Base-by-base conservation (phyloP, 2,797 vertebrate species). In the Sternarchorhynchus goeldii region DNA sequence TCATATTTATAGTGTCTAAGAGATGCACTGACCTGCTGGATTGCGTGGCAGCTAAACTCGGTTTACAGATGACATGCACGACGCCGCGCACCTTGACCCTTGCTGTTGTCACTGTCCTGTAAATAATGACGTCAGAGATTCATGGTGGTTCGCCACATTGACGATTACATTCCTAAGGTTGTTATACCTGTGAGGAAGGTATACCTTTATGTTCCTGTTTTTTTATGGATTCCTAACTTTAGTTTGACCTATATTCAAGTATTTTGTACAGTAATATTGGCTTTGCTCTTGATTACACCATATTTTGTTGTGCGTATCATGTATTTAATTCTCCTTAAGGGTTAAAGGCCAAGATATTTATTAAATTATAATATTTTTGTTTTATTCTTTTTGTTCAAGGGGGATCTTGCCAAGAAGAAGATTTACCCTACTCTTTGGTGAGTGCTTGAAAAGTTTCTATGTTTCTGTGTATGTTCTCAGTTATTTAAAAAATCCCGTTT, bases 401-500 rank as follows among this genome's bases (percentile, higher is more conserved):
- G 95, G 6, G 96, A 97, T 90, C 91, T 97, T 84, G 96, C 96
- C 73, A 96, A 96, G 90, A 97, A 97, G 91, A 97, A 97, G 88
- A 97, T 97, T 86, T 97, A 97, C 88, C 95, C 95, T 21, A 97
- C 96, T 41, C 85, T 96, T 39, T 97, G 96, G 96, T 97, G 86
- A 93, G 95, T 65, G 8, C 25, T 29, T 63, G 16, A 6, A 20
- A 55, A 14, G 3, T 58, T 18, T 41, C 14, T 18, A 4, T 53
- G 31, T 73, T 32, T 57, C 18, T 45, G 34, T 76, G 34, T n/a
- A n/a, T 68, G 21, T 6, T 62, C 2, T 60, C 29, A 60, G 25
- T 75, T 41, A 41, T 58, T 80, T 25, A 74, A 89, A 91, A 86
- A 73, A 50, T 80, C 76, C 20, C 74, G 7, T 78, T 58, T 77